Conservation (phyloP, 2,888 invertebrate species). For the Syrphus vitripennis region DNA sequence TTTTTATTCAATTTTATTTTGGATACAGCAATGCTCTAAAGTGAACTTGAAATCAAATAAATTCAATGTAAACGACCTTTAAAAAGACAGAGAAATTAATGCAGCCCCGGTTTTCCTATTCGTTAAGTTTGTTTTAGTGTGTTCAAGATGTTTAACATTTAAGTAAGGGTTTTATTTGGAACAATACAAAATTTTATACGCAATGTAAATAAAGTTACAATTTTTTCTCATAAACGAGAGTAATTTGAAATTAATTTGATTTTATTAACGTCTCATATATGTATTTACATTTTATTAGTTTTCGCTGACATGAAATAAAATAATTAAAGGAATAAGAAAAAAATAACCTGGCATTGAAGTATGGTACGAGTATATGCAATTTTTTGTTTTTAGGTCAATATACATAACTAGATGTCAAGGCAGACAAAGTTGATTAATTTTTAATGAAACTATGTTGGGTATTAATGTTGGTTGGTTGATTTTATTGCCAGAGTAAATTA, state of each 20-base stretch:
- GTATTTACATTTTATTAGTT: neutral
- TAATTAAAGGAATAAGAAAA: neutral
- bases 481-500: neutral
- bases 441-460: constrained; percentile 7
- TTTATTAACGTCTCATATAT: neutral
- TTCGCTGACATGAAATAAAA: neutral
- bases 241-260: neutral
- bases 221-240: neutral
- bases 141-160: neutral
- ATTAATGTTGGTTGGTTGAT: neutral
- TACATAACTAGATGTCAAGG: neutral
- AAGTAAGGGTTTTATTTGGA: too few species aligned
- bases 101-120: neutral
- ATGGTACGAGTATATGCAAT: neutral
- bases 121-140: neutral
- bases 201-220: neutral
- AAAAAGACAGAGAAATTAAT: neutral
- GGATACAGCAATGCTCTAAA: too few species aligned
- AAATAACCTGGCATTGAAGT: neutral
- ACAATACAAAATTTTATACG: too few species aligned
- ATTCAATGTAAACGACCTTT: neutral
- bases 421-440: constrained; percentile 40
- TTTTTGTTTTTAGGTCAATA: neutral
- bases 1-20: too few species aligned
- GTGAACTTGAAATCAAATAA: neutral